Percentiles rank a stretch among this genome's conserved stretches.
Conservation (phyloP, 2,888 invertebrate species). For the Helobdella robusta region DNA sequence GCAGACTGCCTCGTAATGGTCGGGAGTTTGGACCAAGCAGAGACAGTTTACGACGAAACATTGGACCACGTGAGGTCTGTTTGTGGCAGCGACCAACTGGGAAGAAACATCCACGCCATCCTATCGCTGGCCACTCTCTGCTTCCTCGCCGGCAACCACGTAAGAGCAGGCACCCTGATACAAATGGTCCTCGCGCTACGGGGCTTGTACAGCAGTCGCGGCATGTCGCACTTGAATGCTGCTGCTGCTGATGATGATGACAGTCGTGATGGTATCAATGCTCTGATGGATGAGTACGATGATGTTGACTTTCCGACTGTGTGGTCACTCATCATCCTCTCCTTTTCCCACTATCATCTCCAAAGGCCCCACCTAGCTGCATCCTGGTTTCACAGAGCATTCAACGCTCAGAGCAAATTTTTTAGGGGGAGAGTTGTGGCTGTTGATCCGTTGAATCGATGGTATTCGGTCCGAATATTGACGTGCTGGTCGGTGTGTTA, state of each 20-base stretch:
- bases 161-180: slow-evolving; percentile 16
- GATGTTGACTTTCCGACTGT: not conserved
- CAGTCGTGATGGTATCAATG: not conserved
- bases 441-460: slow-evolving; percentile 9
- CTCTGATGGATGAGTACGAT: not conserved
- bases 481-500: not conserved
- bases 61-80: slow-evolving; percentile 8
- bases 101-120: slow-evolving; percentile 10
- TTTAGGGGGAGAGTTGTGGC: slow-evolving; percentile 9
- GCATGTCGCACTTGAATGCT: not conserved
- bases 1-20: slow-evolving; percentile 21
- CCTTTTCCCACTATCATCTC: slow-evolving; percentile 2
- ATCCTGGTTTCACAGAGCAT: not conserved
- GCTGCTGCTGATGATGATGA: not conserved
- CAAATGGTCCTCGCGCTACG: not conserved
- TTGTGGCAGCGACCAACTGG: slow-evolving; percentile 7
- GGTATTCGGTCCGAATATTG: slow-evolving; percentile 9
- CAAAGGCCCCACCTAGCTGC: slow-evolving; percentile 4
- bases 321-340: slow-evolving; percentile 9
- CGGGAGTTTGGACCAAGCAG: slow-evolving; percentile 14
- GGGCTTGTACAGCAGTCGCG: not conserved
- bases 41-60: slow-evolving; percentile 13
- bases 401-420: not conserved
- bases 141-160: slow-evolving; percentile 8
- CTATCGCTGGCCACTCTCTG: slow-evolving; percentile 13